phyloP scores from a whole-genome alignment of 53 echinoderm and acorn worm genomes.

The Temnopleurus reevesii region DNA sequence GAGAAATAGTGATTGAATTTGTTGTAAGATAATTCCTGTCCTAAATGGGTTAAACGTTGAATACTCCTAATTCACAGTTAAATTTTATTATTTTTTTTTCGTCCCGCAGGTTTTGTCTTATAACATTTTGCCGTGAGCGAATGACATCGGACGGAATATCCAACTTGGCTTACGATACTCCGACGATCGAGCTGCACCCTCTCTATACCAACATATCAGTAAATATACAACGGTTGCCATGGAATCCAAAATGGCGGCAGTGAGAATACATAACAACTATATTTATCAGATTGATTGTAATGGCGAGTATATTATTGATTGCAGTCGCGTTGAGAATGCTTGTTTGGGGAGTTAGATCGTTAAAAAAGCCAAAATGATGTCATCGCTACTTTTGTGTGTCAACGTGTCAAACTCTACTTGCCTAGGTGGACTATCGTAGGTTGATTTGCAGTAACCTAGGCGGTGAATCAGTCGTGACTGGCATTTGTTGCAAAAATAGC shows the following conservation, averaged over 20 bases:
- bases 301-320: neutral
- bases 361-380: too few species aligned
- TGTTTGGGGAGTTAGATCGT: too few species aligned
- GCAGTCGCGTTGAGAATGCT: neutral
- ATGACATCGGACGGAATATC: constrained; percentile 65
- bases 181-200: constrained; percentile 50
- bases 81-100: neutral
- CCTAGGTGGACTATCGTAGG: too few species aligned
- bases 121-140: constrained; percentile 43
- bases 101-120: constrained; percentile 59
- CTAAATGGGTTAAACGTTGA: too few species aligned
- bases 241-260: constrained; percentile 63
- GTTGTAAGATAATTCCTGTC: too few species aligned
- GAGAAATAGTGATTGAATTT: too few species aligned
- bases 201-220: constrained; percentile 75
- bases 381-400: too few species aligned
- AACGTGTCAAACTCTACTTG: too few species aligned
- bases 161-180: constrained; percentile 62
- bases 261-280: neutral
- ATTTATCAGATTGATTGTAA: neutral
- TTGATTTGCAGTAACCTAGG: too few species aligned
- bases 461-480: too few species aligned
- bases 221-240: constrained; percentile 61
- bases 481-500: too few species aligned
- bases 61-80: too few species aligned